Evolutionary conservation across 2,113 vertebrate genomes (phyloP), one percentile per base, ranked within the genome.

Genomic region (Oceanites oceanicus): DNA sequence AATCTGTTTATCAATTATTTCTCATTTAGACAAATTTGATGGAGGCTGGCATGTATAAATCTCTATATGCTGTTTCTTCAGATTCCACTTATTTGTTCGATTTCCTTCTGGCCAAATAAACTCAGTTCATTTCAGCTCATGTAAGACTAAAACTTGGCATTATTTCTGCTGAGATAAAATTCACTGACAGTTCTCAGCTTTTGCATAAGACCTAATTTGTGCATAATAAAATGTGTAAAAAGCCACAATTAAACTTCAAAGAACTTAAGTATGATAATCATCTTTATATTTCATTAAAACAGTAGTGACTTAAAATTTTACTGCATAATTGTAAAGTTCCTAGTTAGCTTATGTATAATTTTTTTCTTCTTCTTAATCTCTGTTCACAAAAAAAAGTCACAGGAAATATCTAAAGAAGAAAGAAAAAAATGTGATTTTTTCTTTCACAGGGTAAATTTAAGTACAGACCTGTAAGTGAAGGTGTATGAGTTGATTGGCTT

Each of bases 221-320:
- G 26, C 29, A 55, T 40, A 84, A 66, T 47, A 93, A 59, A 26
- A 38, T n/a, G 15, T 88, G 42, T 61, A 95, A 94, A 92, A 88
- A 74, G 38, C 20, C 59, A 93, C 47, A 87, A 55, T 59, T 84
- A 82, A 92, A 86, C 50, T 88, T 94, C 75, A 94, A 91, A 88
- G 75, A 83, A 59, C 11, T 77, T 80, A 59, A 83, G 44, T 38
- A 59, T 12, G 27, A 91, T 76, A 88, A 66, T 68, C 3, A 70
- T 85, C 66, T 86, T 90, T 73, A 66, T 71, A 73, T 38, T 92
- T 86, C 20, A 56, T 80, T 93, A 90, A 62, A 96, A 83, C 21
- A 77, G 40, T 38, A 88, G 50, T 75, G 50, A 79, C 63, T 75
- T 91, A 11, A 84, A 77, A 38, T 86, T 86, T 70, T 58, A 70